Evolutionary conservation across 1,140 invertebrate genomes (phyloP), one percentile per base, ranked within the genome.

Genomic region (Gryllus bimaculatus): DNA sequence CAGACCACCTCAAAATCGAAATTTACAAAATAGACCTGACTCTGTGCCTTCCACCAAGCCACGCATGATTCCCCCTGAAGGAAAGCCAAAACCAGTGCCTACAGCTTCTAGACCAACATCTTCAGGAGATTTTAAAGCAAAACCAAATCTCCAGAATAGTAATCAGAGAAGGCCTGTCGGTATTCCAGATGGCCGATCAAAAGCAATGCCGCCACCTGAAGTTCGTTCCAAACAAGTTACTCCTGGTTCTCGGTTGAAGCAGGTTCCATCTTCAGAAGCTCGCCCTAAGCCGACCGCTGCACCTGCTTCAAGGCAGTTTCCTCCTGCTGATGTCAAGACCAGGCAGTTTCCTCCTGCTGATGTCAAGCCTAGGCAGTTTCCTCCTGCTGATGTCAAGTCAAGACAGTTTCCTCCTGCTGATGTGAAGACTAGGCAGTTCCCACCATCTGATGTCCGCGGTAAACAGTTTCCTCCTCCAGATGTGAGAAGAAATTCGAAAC

Each of bases 401-500:
- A 84, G 85, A 81, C 85, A 87, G 77, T 86, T 87, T 76, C 86
- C 87, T 77, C 86, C 87, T 8, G 54, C 82, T 20, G 88, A 89
- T 84, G 80, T 88, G 13, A 84, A 83, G 79, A 81, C 85, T 10
- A 87, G 85, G 79, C 86, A 88, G 80, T 88, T 88, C 81, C 88
- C 89, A 49, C 88, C 88, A 7, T 82, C 84, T 8, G 87, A 90
- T 83, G 81, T 85, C n/a, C 86, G 85, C 80, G 79, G 83, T 8
- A 84, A 85, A 81, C 85, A 87, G 77, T 86, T 87, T 77, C 86
- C 87, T 77, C 88, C 88, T 7, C 82, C 84, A 10, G 87, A 90
- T 83, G 81, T 87, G 1, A 85, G 80, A 73, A 10, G 10, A 76
- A 75, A 47, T 78, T 47, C 77, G 2, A 73, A 78, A 39, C 47